Conservation (phyloP, 2,888 invertebrate species). For the Drosophila ustulata region DNA sequence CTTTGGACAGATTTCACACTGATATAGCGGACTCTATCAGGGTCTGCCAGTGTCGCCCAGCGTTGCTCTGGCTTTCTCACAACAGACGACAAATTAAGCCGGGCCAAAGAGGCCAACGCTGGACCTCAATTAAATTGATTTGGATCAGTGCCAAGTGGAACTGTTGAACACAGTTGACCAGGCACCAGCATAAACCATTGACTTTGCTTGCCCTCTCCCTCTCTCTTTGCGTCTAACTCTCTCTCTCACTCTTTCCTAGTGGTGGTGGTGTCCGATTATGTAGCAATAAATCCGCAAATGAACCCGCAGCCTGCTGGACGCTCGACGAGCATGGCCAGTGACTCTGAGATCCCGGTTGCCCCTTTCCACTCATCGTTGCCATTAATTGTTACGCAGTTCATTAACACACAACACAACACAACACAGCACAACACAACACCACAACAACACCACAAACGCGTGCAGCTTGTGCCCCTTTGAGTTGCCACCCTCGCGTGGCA, state of each 20-base stretch:
- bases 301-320: conserved; percentile 65
- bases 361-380: conserved; percentile 46
- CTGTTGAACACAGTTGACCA: conserved; percentile 32
- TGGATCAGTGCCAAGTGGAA: conserved; percentile 60
- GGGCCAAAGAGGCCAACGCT: conserved; percentile 60
- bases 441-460: conserved; percentile 20
- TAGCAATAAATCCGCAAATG: conserved; percentile 74
- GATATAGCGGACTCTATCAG: conserved; percentile 28
- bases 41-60: conserved; percentile 7
- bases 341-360: conserved; percentile 47
- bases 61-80: background rate
- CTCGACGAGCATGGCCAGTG: conserved; percentile 60
- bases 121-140: conserved; percentile 80
- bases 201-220: background rate
- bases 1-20: conserved; percentile 52
- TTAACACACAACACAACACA: conserved; percentile 64
- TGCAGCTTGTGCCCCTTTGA: conserved; percentile 44
- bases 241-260: background rate
- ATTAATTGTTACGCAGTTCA: conserved; percentile 79
- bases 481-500: conserved; percentile 76
- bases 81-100: conserved; percentile 57
- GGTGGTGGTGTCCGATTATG: conserved; percentile 52
- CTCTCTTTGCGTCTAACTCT: background rate
- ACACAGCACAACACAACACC: conserved; percentile 38
- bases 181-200: conserved; percentile 54